These are phyloP conservation scores for Acrossocheilus fasciatus DNA, from an alignment of 2,797 vertebrate genomes.

Conservation along the genomic window DNA sequence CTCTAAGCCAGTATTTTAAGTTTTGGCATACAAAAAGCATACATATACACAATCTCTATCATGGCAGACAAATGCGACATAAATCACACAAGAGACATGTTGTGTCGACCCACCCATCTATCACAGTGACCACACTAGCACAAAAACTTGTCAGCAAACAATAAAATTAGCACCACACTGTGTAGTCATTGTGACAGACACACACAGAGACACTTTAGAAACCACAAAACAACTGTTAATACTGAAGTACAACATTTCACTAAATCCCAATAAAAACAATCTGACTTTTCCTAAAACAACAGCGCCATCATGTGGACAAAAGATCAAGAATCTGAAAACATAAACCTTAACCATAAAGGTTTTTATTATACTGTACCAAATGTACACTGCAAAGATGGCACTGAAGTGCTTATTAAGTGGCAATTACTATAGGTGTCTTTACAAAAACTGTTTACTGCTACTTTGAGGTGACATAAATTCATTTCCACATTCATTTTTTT, in stretches of 20 bases:
- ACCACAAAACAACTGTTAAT: not conserved
- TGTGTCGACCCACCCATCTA: not conserved
- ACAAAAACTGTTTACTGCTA: not conserved
- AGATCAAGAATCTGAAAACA: not conserved
- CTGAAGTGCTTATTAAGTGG: not conserved
- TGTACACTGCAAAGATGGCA: not conserved
- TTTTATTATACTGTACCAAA: not conserved
- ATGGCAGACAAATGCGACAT: not conserved
- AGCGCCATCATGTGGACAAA: constrained; percentile 30
- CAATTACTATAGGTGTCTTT: not conserved
- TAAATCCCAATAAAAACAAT: not conserved
- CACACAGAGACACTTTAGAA: not conserved
- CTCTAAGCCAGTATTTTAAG: not conserved
- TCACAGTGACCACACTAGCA: not conserved
- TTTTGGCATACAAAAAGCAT: not conserved
- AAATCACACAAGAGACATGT: not conserved
- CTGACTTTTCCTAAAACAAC: not conserved
- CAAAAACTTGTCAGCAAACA: not conserved
- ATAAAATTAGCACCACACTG: not conserved
- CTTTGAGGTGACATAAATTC: not conserved
- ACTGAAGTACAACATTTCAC: not conserved
- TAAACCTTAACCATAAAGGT: not conserved
- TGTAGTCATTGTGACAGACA: not conserved
- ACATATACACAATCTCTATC: no score
- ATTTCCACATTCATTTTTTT: not conserved